Evolutionary conservation across 2,888 invertebrate genomes (phyloP), one percentile per base, ranked within the genome.

Genomic region (Amblyjoppa proteus): DNA sequence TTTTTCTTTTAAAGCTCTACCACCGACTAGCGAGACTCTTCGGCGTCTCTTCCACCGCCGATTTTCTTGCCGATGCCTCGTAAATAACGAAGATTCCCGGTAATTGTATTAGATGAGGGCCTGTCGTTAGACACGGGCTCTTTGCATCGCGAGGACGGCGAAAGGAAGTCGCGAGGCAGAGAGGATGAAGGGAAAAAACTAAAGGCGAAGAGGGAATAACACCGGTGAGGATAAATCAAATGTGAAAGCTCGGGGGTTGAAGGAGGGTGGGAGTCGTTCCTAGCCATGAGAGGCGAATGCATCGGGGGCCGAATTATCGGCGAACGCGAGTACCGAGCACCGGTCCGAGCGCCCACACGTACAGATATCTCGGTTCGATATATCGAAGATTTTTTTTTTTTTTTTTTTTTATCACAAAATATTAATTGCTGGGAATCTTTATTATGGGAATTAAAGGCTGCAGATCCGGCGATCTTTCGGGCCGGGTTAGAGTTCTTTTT

Each of bases 81-180:
- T 93, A 93, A 93, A 93, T 93, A 89, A 92, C 89, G 83, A 85
- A 80, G 89, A 91, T 91, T 91, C 88, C 78, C 87, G 84, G 90
- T 92, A 93, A 93, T 93, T 93, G 93, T 92, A 92, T 93, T 92
- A 92, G 92, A 93, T 93, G 92, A 93, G 89, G 78, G 89, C 88
- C 91, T 92, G 92, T 92, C 77, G 61, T 61, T 41, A 66, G 66
- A 25, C 25, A 31, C 51, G 58, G 51, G 61, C 20, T 64, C 41
- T 74, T 77, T 51, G 49, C 79, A 56, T 75, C 41, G 49, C 31
- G 83, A 64, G 85, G 64, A 73, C 66, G 80, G 56, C 81, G 58
- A 51, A 74, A 61, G 70, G 66, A 78, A 71, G 82, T 45, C 84
- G 31, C 28, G 68, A 66, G 75, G 20, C 20, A 73, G 25, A 76